Base-by-base conservation (phyloP, 2,888 invertebrate species). In the Linyphia triangularis region DNA sequence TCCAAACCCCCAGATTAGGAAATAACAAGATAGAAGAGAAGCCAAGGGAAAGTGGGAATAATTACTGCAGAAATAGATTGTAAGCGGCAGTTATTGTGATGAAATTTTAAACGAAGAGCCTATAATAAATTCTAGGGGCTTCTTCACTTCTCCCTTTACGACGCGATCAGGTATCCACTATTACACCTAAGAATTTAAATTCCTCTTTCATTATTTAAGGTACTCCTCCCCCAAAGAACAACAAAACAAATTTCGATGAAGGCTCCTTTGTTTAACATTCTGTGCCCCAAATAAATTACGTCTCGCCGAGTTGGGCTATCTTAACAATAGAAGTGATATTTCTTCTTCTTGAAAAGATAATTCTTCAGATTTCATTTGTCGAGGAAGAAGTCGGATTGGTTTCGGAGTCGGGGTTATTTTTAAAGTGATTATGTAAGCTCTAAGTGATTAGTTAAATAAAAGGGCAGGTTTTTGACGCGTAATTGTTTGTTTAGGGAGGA, bases 141-240 rank as follows among this genome's bases (percentile, higher is more conserved):
- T 28, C 65, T 79, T 79, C 67, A 67, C 22, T 65, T 51, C 79
- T 72, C 28, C 51, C 67, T 79, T 79, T 79, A 79, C 79, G 69
- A 69, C 30, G 70, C 43, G 81, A 81, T 81, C 81, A 79, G 67
- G 79, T 79, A 69, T 79, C 67, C 69, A 79, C 51, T 69, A 81
- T 81, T 81, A 81, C 59, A 57, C 81, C 69, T 59, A 81, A 81
- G 70, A 69, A 81, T 81, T 81, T 69, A 81, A 69, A 81, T 70
- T 67, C 81, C 70, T 30, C 70, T 22, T 70, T 81, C 69, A 81
- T 81, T 81, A 81, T 70, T 81, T 81, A 33, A 81, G 69, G 59
- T 67, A 63, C 37, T 22, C 63, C 63, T 22, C 33, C 33, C 33
- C 33, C 33, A 4, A 33, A 33, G n/a, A 61, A 79, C 65, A 79